Conservation (phyloP, 2,113 vertebrate genomes). For the Centrocercus urophasianus region DNA sequence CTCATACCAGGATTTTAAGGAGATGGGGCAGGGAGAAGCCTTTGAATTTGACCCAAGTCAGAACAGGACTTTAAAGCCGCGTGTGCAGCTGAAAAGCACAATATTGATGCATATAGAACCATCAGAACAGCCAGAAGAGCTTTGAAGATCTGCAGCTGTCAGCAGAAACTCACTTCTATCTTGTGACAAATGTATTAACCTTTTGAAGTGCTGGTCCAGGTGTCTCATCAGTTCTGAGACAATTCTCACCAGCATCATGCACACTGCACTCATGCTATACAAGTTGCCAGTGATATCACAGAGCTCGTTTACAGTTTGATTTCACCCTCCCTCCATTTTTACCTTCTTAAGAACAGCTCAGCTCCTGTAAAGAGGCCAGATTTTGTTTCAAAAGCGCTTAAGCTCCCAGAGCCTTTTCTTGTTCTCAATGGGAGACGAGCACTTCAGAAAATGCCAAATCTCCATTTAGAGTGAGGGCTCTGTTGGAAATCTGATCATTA, state of each 20-base stretch:
- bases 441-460: conserved; percentile 41
- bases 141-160: not conserved
- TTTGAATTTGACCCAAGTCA: conserved; percentile 36
- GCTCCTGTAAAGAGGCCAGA: not conserved
- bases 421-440: not conserved
- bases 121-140: conserved; percentile 6
- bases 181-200: not conserved
- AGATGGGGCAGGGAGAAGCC: not conserved
- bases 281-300: not conserved
- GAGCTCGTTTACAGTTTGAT: not conserved
- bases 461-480: not conserved
- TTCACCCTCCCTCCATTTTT: conserved; percentile 11
- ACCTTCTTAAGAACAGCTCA: not conserved
- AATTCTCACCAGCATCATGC: not conserved
- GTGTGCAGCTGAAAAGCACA: not conserved
- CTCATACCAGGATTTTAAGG: not conserved
- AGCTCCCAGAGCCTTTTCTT: not conserved
- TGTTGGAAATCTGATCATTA: not conserved
- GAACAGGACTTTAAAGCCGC: not conserved
- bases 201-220: conserved; percentile 5
- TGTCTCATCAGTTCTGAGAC: not conserved
- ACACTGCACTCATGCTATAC: not conserved
- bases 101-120: not conserved
- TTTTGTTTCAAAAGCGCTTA: not conserved
- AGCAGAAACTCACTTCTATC: not conserved